These are phyloP conservation scores for Athene noctua DNA, from an alignment of 2,113 vertebrate species.

Conservation along the genomic window DNA sequence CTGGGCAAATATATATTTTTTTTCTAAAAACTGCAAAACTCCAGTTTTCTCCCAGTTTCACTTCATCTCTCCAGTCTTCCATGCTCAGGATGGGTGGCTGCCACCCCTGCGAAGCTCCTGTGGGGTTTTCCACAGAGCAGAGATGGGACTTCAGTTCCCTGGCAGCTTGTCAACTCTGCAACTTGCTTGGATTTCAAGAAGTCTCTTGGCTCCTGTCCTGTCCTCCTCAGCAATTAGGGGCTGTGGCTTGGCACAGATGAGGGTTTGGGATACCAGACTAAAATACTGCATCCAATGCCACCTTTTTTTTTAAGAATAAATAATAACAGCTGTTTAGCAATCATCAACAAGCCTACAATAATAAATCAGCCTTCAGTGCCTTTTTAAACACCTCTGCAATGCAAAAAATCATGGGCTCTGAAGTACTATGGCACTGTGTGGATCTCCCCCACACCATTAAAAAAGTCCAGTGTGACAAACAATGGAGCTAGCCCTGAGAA, in stretches of 20 bases:
- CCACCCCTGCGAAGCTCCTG: neutral
- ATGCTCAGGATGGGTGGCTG: neutral
- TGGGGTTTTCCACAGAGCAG: neutral
- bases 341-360: neutral
- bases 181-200: neutral
- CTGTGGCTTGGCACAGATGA: neutral
- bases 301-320: neutral
- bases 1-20: neutral
- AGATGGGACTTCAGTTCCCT: neutral
- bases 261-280: neutral
- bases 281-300: neutral
- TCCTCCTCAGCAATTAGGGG: neutral
- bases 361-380: neutral
- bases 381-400: neutral
- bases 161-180: neutral
- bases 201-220: neutral
- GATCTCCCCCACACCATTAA: neutral
- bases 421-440: neutral
- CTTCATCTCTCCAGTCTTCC: neutral
- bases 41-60: neutral
- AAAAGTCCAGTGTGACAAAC: neutral
- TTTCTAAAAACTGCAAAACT: neutral
- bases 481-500: neutral
- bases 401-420: neutral
- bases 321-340: neutral